Evolutionary conservation across 2,888 invertebrate species (phyloP).

Genomic region (Hydropsyche betteni): DNA sequence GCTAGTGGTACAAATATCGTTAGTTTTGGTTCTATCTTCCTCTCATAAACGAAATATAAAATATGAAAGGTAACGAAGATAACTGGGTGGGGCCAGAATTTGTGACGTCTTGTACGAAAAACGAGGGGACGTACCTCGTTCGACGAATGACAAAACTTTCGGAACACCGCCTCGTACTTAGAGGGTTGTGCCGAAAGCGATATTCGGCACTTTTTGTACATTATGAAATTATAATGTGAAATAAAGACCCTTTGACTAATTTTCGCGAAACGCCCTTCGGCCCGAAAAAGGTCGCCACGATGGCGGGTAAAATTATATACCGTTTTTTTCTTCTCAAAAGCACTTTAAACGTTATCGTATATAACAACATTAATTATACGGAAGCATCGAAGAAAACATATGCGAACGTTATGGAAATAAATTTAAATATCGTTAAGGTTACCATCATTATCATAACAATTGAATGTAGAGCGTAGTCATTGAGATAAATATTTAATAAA

Average conservation of each 20-base stretch:
- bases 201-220: constrained; percentile 1
- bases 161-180: background rate
- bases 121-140: constrained; percentile 47
- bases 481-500: background rate
- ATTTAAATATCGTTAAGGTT: constrained; percentile 6
- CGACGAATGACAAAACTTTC: constrained; percentile 47
- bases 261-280: constrained; percentile 11
- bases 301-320: background rate
- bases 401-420: constrained; percentile 11
- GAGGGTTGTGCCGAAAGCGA: constrained; percentile 23
- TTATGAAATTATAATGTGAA: background rate
- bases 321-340: background rate
- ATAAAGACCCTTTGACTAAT: constrained; percentile 4
- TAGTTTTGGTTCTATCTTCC: no score
- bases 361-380: constrained; percentile 10
- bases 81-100: constrained; percentile 1
- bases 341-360: background rate
- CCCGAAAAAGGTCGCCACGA: background rate
- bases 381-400: background rate
- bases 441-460: constrained; percentile 1
- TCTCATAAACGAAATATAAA: background rate
- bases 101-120: background rate
- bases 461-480: background rate
- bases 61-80: background rate
- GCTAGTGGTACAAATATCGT: no score